Conservation (phyloP, 2,888 invertebrate genomes). For the Steinernema scapterisci region DNA sequence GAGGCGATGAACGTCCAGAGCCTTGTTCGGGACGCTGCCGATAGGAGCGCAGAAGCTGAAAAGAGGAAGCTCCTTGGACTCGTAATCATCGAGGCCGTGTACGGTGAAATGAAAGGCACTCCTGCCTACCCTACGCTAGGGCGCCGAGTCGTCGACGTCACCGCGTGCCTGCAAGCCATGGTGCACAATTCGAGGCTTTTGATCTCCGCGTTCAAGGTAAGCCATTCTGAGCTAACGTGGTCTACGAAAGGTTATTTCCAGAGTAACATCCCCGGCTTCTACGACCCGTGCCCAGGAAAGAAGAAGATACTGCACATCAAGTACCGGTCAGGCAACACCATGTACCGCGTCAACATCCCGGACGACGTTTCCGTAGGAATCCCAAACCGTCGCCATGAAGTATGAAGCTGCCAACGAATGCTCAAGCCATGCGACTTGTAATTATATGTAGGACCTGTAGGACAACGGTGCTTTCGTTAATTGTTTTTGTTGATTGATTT, state of each 20-base stretch:
- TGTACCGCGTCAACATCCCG: slow-evolving; percentile 79
- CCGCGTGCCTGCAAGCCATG: slow-evolving; percentile 89
- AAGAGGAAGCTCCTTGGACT: slow-evolving; percentile 84
- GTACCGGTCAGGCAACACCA: slow-evolving; percentile 81
- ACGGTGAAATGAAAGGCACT: slow-evolving; percentile 63
- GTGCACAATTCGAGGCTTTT: slow-evolving; percentile 84
- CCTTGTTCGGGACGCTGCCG: slow-evolving; percentile 87
- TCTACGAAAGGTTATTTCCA: slow-evolving; percentile 70
- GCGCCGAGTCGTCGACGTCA: slow-evolving; percentile 76
- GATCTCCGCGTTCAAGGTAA: slow-evolving; percentile 58
- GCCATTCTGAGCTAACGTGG: slow-evolving; percentile 1
- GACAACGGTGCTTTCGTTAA: background rate
- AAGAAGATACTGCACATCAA: slow-evolving; percentile 84
- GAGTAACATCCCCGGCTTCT: slow-evolving; percentile 94
- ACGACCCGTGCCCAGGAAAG: slow-evolving; percentile 88
- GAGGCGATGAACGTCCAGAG: slow-evolving; percentile 68
- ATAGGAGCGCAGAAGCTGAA: slow-evolving; percentile 82
- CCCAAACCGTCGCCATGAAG: slow-evolving; percentile 73
- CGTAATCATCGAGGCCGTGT: slow-evolving; percentile 80
- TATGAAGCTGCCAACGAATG: too few species aligned
- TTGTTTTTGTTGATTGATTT: background rate
- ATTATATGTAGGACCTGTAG: background rate
- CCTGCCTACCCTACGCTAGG: slow-evolving; percentile 58
- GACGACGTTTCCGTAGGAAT: slow-evolving; percentile 82
- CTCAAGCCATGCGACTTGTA: too few species aligned